Evolutionary conservation across 2,113 vertebrate genomes (phyloP).

Genomic region (Aptenodytes patagonicus): DNA sequence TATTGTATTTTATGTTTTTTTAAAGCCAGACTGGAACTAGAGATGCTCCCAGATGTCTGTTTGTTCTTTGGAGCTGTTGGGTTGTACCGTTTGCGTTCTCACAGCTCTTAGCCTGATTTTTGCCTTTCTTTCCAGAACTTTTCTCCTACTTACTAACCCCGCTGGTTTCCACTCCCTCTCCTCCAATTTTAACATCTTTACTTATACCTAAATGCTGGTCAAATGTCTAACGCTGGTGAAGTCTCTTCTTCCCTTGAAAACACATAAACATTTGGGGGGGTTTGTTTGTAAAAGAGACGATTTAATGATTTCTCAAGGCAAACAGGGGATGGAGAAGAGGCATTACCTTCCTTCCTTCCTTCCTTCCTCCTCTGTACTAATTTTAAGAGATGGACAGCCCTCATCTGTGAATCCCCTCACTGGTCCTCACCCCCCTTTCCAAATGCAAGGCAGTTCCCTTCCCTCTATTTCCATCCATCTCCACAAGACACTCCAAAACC

Average conservation of each 20-base stretch:
- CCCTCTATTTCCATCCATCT: neutral
- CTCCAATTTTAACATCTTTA: neutral
- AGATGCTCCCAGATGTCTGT: neutral
- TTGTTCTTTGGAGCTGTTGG: neutral
- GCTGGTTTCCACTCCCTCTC: neutral
- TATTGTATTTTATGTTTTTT: neutral
- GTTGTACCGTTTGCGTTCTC: neutral
- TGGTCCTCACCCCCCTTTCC: neutral
- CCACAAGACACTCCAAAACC: neutral
- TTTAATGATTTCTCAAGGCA: neutral
- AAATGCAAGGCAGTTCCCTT: fast-evolving
- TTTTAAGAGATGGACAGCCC: neutral
- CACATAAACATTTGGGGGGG: neutral
- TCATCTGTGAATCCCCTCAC: neutral
- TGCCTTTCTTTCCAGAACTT: neutral
- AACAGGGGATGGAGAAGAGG: neutral
- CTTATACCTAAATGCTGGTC: neutral
- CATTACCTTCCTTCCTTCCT: neutral
- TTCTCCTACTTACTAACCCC: neutral
- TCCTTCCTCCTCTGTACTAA: neutral
- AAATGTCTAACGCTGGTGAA: neutral
- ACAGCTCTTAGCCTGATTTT: neutral
- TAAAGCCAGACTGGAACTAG: neutral
- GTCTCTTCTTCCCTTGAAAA: neutral
- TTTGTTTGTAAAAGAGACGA: neutral